Conservation (phyloP, 1,140 invertebrate species). For the Cyrtorhinus lividipennis region DNA sequence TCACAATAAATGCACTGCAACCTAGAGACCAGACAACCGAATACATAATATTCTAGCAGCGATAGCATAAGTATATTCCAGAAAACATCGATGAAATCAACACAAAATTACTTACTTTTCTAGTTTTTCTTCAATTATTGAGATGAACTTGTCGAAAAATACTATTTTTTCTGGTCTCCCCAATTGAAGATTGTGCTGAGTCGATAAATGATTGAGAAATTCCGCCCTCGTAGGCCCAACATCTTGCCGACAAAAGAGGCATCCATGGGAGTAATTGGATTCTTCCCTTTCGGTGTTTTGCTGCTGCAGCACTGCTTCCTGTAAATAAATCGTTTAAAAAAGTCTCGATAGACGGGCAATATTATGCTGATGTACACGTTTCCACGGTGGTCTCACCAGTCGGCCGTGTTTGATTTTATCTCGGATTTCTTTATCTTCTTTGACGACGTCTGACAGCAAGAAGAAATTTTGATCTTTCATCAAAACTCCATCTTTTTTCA, state of each 20-base stretch:
- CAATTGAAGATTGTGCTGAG: slow-evolving; percentile 73
- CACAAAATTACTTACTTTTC: slow-evolving; percentile 33
- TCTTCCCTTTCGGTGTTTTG: slow-evolving; percentile 69
- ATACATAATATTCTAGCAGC: too few relatives aligned
- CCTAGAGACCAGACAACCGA: too few relatives aligned
- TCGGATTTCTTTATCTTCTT: slow-evolving; percentile 63
- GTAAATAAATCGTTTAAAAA: slow-evolving; percentile 28
- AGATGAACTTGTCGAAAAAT: slow-evolving; percentile 64
- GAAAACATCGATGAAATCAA: too few relatives aligned
- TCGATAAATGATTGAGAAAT: slow-evolving; percentile 64
- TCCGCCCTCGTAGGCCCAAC: slow-evolving; percentile 42
- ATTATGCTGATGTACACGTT: too few relatives aligned
- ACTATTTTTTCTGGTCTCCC: slow-evolving; percentile 82
- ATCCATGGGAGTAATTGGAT: slow-evolving; percentile 51
- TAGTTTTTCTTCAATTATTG: slow-evolving; percentile 38
- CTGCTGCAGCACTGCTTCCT: slow-evolving; percentile 49
- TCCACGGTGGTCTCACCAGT: slow-evolving; percentile 39
- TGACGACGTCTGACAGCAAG: slow-evolving; percentile 61
- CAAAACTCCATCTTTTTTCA: slow-evolving; percentile 40
- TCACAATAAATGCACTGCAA: slow-evolving; percentile 77
- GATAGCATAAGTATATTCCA: too few relatives aligned
- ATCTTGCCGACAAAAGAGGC: slow-evolving; percentile 62
- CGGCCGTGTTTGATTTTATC: slow-evolving; percentile 39
- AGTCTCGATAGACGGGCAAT: too few relatives aligned
- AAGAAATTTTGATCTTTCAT: slow-evolving; percentile 50